phyloP scores from a whole-genome alignment of 2,113 vertebrate genomes.

The Zootoca vivipara region DNA sequence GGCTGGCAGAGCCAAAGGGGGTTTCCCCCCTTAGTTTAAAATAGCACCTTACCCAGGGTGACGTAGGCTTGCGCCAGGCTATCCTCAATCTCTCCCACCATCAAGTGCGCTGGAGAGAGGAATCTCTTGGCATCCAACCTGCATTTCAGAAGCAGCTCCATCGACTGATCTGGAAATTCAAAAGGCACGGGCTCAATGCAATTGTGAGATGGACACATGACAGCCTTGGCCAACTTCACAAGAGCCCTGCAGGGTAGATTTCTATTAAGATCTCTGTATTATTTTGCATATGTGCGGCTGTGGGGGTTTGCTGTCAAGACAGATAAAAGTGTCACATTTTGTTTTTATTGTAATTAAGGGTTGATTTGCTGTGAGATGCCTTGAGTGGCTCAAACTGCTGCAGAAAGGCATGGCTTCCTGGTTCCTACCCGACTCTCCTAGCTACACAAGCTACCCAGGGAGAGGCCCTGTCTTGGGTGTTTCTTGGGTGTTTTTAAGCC shows the following conservation, averaged over 20 bases:
- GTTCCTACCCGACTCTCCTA: neutral
- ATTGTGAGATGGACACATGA: neutral
- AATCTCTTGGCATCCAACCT: conserved; percentile 68
- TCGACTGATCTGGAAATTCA: conserved; percentile 74
- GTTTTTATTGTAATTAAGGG: neutral
- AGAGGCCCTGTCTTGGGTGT: neutral
- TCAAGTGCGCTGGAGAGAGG: conserved; percentile 79
- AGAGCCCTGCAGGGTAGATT: neutral
- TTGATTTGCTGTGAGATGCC: neutral
- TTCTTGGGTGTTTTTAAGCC: neutral
- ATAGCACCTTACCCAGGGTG: conserved; percentile 77
- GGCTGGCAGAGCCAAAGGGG: too few species aligned
- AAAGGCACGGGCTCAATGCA: conserved; percentile 2
- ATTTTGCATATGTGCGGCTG: neutral
- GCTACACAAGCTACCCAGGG: neutral
- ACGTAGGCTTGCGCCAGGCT: conserved; percentile 82
- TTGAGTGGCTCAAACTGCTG: neutral
- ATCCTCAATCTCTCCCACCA: conserved; percentile 87
- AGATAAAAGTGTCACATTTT: neutral
- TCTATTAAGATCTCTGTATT: too few species aligned
- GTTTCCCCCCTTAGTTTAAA: rapidly evolving
- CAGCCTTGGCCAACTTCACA: neutral
- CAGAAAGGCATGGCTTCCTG: neutral
- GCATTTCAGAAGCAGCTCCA: conserved; percentile 74
- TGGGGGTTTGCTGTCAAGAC: neutral